Evolutionary conservation across 2,113 vertebrate species (phyloP).

Genomic region (Lepidothrix coronata): DNA sequence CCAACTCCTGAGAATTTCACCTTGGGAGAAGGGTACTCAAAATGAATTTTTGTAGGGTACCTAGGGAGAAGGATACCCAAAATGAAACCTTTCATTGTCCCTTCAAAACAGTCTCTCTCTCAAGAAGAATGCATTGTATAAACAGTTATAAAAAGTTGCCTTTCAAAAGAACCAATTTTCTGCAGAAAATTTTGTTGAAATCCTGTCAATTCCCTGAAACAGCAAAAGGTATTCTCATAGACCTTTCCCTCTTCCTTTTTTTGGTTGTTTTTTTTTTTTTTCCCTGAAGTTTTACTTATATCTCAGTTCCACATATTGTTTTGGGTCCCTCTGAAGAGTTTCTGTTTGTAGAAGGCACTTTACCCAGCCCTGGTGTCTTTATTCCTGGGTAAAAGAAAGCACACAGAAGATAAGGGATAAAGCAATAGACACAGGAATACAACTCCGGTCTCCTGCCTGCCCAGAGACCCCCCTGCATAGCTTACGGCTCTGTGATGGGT

Average conservation of each 20-base stretch:
- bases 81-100: not conserved
- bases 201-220: not conserved
- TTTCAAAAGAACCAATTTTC: not conserved
- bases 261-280: not conserved
- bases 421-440: not conserved
- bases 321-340: not conserved
- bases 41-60: not conserved
- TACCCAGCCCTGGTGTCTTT: not conserved
- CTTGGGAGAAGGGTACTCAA: not conserved
- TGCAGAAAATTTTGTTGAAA: not conserved
- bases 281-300: not conserved
- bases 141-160: not conserved
- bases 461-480: not conserved
- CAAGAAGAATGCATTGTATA: not conserved
- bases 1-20: not conserved
- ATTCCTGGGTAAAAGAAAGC: not conserved
- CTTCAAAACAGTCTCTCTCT: not conserved
- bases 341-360: not conserved
- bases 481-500: constrained; percentile 43
- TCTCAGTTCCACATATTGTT: not conserved
- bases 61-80: not conserved
- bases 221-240: not conserved
- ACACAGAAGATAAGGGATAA: not conserved
- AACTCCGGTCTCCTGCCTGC: not conserved
- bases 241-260: not conserved